Evolutionary conservation across 2,888 invertebrate species (phyloP), one percentile per base, ranked within the genome.

Genomic region (Ischnura elegans): DNA sequence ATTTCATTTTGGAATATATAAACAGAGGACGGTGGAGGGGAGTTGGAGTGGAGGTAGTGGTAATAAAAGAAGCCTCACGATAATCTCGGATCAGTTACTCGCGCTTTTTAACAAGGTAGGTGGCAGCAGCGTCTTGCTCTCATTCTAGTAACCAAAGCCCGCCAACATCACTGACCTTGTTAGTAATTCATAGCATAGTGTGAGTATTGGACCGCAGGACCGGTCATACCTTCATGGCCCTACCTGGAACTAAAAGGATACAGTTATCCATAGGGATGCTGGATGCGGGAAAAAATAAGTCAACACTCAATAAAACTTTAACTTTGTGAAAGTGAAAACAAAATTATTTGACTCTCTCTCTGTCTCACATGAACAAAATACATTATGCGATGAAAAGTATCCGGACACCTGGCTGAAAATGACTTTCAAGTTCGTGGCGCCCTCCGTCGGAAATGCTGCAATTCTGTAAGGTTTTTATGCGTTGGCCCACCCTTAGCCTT

Each of bases 191-290:
- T 61, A 90, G 90, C 61, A 90, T 90, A 90, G 90, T 36, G 76
- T 36, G 76, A 90, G 90, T 61, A 66, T 61, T 90, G 90, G 90
- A 90, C 90, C 61, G 90, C 90, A 66, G 90, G 90, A 90, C 55
- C 90, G 61, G 90, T 61, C 55, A 61, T 66, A 90, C 90, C 90
- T 61, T 90, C 90, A 19, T 90, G 90, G 55, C 90, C 90, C 90
- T 90, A 90, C 90, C 90, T 90, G 90, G 90, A 90, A 90, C 90
- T 90, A 90, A 90, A 90, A 90, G 90, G 55, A 90, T 43, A 90
- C 16, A 66, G 90, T 90, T 90, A 90, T 51, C 90, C 90, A 90
- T 61, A 43, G 61, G 90, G 42, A 66, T 55, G 16, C 61, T 66
- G 47, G 25, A 43, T 21, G 90, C 51, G 16, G 19, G 2, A 10